phyloP scores from a whole-genome alignment of 2,113 vertebrate species.

The Vombatus ursinus region DNA sequence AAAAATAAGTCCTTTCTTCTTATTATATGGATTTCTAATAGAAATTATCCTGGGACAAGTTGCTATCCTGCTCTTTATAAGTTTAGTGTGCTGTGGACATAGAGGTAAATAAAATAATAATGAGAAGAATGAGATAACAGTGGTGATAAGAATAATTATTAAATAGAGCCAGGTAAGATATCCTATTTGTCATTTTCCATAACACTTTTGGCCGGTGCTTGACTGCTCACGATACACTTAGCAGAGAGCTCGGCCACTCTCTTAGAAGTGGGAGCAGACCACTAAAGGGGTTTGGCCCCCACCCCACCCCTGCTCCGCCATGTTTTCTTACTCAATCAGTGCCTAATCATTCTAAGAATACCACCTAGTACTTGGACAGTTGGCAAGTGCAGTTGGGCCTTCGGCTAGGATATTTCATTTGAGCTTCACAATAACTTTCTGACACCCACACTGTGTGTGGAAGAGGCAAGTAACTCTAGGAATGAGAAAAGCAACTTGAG shows the following conservation, averaged over 20 bases:
- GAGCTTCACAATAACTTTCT: background rate
- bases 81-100: too few species aligned
- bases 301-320: too few species aligned
- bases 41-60: background rate
- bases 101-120: background rate
- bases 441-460: background rate
- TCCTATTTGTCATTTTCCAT: background rate
- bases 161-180: background rate
- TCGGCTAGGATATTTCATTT: background rate
- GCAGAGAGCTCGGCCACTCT: background rate
- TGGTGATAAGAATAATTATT: background rate
- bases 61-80: background rate
- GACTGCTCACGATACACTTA: background rate
- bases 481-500: conserved; percentile 32
- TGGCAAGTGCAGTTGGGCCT: background rate
- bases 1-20: background rate
- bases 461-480: conserved; percentile 18
- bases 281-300: background rate
- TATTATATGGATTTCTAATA: background rate
- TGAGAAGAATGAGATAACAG: background rate
- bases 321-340: background rate
- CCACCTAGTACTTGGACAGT: background rate
- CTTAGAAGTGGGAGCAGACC: background rate
- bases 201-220: background rate
- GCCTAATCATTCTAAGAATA: background rate